These are phyloP conservation scores for Allophyes oxyacanthae DNA, from an alignment of 2,888 invertebrate species.

Conservation along the genomic window DNA sequence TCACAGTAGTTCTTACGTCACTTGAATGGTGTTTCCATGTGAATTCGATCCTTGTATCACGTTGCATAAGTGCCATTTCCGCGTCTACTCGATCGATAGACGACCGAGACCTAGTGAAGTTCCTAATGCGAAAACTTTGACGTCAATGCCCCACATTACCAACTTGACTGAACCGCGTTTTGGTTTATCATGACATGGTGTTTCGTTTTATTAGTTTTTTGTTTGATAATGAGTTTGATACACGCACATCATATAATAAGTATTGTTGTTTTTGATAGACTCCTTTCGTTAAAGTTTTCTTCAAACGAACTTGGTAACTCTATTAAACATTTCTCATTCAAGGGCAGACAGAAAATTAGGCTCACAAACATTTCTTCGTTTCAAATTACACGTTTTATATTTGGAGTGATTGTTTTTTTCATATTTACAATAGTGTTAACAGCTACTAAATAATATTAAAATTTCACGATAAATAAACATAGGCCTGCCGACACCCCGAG, in stretches of 20 bases:
- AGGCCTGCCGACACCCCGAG: too few relatives aligned
- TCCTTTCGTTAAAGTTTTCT: background rate
- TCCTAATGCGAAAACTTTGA: slow-evolving; percentile 84
- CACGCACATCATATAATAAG: slow-evolving; percentile 23
- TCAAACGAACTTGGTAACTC: background rate
- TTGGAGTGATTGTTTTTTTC: background rate
- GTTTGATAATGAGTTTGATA: slow-evolving; percentile 13
- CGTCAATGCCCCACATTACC: slow-evolving; percentile 76
- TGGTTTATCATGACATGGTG: slow-evolving; percentile 45
- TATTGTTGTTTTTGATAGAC: slow-evolving; percentile 9
- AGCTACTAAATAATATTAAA: slow-evolving; percentile 21
- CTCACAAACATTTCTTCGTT: background rate
- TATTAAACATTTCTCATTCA: background rate
- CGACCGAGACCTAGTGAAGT: slow-evolving; percentile 84
- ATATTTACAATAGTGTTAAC: slow-evolving; percentile 10
- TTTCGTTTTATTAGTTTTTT: slow-evolving; percentile 39
- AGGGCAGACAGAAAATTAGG: background rate
- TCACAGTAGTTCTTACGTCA: slow-evolving; percentile 67
- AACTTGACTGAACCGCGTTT: slow-evolving; percentile 50
- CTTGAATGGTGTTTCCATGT: slow-evolving; percentile 61
- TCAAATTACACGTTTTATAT: background rate
- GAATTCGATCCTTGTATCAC: slow-evolving; percentile 62
- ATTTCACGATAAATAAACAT: slow-evolving; percentile 35
- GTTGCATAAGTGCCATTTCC: slow-evolving; percentile 59
- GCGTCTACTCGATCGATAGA: slow-evolving; percentile 48